phyloP scores from a whole-genome alignment of 2,888 invertebrate genomes.

The Timema podura region DNA sequence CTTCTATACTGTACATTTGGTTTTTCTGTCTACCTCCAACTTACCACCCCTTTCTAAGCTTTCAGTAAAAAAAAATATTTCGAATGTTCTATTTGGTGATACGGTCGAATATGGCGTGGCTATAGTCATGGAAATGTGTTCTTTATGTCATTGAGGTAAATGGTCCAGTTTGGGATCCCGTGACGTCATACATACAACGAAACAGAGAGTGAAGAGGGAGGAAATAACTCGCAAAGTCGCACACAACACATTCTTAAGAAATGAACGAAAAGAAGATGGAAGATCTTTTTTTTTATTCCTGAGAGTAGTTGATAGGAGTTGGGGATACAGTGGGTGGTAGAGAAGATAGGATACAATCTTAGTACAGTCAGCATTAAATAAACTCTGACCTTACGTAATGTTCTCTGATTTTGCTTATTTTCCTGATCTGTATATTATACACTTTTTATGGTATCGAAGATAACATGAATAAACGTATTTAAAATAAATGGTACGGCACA shows the following conservation, averaged over 20 bases:
- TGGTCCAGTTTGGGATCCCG: slow-evolving; percentile 13
- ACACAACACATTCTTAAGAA: slow-evolving; percentile 15
- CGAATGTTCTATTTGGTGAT: not conserved
- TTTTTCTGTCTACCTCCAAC: not conserved
- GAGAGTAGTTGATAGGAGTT: too few relatives aligned
- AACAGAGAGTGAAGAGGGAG: slow-evolving; percentile 1
- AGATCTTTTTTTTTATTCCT: slow-evolving; percentile 11
- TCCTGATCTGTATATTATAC: too few relatives aligned
- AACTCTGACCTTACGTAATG: too few relatives aligned
- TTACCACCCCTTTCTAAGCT: not conserved
- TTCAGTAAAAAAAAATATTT: not conserved
- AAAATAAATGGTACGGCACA: too few relatives aligned
- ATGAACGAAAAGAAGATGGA: slow-evolving; percentile 12
- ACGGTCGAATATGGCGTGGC: slow-evolving; percentile 5
- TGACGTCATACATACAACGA: slow-evolving; percentile 1
- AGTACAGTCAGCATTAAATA: too few relatives aligned
- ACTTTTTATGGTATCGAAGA: too few relatives aligned
- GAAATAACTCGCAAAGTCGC: slow-evolving; percentile 14
- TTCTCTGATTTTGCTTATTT: too few relatives aligned
- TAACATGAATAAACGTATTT: too few relatives aligned
- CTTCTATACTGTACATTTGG: slow-evolving; percentile 14
- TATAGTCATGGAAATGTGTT: not conserved
- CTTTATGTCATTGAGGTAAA: not conserved
- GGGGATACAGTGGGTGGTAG: too few relatives aligned
- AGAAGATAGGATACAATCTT: too few relatives aligned